Evolutionary conservation across 2,888 invertebrate species (phyloP).

Genomic region (Fissipunctia ypsillon): DNA sequence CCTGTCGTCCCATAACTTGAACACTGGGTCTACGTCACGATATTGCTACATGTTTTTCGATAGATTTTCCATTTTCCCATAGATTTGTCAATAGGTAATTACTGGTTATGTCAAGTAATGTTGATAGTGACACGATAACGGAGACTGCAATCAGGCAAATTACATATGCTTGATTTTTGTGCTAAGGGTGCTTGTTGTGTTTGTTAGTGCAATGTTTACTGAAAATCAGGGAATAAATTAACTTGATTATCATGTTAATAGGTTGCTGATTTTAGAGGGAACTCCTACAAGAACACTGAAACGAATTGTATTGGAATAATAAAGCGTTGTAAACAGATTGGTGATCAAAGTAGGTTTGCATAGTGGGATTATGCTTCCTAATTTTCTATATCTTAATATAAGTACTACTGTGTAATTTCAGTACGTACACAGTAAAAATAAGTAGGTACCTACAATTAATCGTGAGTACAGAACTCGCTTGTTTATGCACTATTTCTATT

Average conservation of each 20-base stretch:
- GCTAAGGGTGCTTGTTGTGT: neutral
- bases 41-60: slow-evolving; percentile 3
- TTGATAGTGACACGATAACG: slow-evolving; percentile 26
- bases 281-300: neutral
- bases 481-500: slow-evolving; percentile 31
- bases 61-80: neutral
- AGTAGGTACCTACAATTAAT: neutral
- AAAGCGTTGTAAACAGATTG: neutral
- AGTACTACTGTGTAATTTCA: neutral
- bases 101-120: neutral
- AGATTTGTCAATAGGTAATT: slow-evolving; percentile 31
- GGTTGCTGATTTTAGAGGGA: neutral
- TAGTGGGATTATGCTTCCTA: neutral
- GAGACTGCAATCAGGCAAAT: neutral
- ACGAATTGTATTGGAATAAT: neutral
- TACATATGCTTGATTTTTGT: neutral
- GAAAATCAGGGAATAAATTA: neutral
- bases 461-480: neutral
- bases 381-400: neutral
- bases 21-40: slow-evolving; percentile 12
- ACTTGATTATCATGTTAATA: neutral
- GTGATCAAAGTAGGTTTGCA: neutral
- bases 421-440: neutral
- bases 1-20: slow-evolving; percentile 1
- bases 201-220: neutral